A percentile compares a stretch with the other conserved stretches of the same genome.
Evolutionary conservation across 2,113 vertebrate genomes (phyloP).

Genomic region (Desmodus rotundus): DNA sequence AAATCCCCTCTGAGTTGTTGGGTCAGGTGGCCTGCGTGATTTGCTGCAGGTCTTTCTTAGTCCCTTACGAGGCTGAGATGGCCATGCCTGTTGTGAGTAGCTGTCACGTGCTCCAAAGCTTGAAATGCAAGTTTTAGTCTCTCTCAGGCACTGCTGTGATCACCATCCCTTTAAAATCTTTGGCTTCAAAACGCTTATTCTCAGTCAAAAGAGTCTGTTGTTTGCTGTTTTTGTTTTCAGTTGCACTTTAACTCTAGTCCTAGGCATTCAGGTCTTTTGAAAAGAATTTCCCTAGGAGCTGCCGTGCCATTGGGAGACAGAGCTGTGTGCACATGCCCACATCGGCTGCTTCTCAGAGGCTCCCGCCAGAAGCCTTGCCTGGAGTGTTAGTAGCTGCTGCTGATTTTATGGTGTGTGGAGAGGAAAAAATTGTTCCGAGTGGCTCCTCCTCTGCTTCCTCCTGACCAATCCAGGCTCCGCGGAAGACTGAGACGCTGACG

Average conservation of each 20-base stretch:
- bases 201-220: slow-evolving; percentile 1
- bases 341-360: background rate
- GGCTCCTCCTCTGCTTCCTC: slow-evolving; percentile 75
- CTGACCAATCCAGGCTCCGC: slow-evolving; percentile 75
- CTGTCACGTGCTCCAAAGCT: background rate
- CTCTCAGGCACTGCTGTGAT: slow-evolving; percentile 25
- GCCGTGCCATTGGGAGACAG: background rate
- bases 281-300: background rate
- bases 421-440: slow-evolving; percentile 32
- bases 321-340: background rate
- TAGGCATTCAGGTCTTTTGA: slow-evolving; percentile 10
- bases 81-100: background rate
- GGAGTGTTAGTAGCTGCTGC: slow-evolving; percentile 52
- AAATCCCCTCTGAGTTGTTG: fast-evolving
- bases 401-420: slow-evolving; percentile 58
- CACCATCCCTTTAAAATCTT: slow-evolving; percentile 28
- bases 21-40: background rate
- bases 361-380: slow-evolving; percentile 41
- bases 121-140: slow-evolving; percentile 38
- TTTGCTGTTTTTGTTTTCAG: background rate
- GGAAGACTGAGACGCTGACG: slow-evolving; percentile 49
- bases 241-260: slow-evolving; percentile 1
- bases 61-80: background rate
- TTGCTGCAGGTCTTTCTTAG: background rate
- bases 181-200: slow-evolving; percentile 29